Evolutionary conservation across 92 coral and sea anemone species (phyloP), one percentile per base, ranked within the genome.

Genomic region (Scolanthus callimorphus): DNA sequence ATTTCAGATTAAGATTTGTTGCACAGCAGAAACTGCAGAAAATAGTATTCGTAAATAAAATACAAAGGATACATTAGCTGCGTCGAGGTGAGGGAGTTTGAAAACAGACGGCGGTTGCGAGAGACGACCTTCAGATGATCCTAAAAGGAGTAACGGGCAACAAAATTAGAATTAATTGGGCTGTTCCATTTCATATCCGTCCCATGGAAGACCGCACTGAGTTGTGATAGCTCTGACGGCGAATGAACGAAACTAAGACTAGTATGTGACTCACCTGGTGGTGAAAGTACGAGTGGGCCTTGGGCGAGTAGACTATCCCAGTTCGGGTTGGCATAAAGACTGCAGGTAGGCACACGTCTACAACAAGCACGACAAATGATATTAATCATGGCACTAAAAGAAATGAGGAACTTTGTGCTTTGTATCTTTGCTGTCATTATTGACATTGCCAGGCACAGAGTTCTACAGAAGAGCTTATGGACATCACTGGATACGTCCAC

Each of bases 261-360:
- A n/a, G n/a, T 28, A 22, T 22, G 4, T 3, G 20, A 38, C 27
- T 60, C 70, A 92, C 98, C 98, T 67, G 94, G 10, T 96, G 98
- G 49, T 92, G 98, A 51, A 92, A 92, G 53, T 92, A 92, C 15
- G 90, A 77, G 69, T 79, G 90, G 17, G 98, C 98, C 81, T 88
- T 92, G 39, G 98, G 90, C 22, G 96, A 71, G 72, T 60, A 92
- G 62, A 92, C 94, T 46, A 82, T 70, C 24, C 96, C 86, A 38
- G 76, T 88, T 25, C 88, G 79, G 28, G 96, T 84, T 29, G 98
- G 98, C 98, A 92, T 92, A 38, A 92, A 92, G 20, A 92, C 90
- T n/a, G 98, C 98, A 17, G 98, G 98, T 21, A 92, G 81, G 70
- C 97, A 91, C 17, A 91, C 91, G 46, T 91, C 97, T 91, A 76